Conservation (phyloP, 2,113 vertebrate species). For the Alosa alosa region DNA sequence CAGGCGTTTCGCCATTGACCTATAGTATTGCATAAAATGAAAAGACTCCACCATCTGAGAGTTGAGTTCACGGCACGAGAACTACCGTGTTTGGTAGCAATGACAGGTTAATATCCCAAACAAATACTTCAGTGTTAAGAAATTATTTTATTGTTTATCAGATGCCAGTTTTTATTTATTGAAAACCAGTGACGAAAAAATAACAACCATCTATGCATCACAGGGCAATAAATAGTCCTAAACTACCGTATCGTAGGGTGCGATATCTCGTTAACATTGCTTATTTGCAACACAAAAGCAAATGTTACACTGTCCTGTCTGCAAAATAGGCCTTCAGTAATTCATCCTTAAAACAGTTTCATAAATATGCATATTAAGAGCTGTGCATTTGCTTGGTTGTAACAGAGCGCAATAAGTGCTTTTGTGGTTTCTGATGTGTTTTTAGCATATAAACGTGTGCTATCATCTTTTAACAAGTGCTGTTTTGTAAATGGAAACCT, state of each 20-base stretch:
- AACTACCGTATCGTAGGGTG: background rate
- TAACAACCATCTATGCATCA: background rate
- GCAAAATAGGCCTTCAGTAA: background rate
- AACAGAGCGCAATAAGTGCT: background rate
- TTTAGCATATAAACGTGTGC: background rate
- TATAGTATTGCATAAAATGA: conserved; percentile 44
- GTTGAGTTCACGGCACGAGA: background rate
- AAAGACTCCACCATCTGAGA: conserved; percentile 36
- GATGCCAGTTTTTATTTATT: background rate
- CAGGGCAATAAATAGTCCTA: background rate
- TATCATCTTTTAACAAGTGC: conserved; percentile 41
- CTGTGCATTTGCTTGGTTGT: background rate
- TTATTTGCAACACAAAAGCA: background rate
- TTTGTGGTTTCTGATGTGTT: background rate
- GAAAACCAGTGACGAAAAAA: background rate
- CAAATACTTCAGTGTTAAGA: conserved; percentile 31
- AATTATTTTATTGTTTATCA: conserved; percentile 2
- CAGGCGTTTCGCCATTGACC: conserved; percentile 53
- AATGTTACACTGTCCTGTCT: background rate
- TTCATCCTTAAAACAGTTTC: background rate
- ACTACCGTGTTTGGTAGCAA: conserved; percentile 13
- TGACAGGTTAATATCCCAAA: background rate
- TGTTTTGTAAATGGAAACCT: conserved; percentile 59
- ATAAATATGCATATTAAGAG: background rate
- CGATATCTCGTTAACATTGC: background rate